These are phyloP conservation scores for Cantharis lateralis DNA, from an alignment of 2,888 invertebrate genomes.

Conservation along the genomic window DNA sequence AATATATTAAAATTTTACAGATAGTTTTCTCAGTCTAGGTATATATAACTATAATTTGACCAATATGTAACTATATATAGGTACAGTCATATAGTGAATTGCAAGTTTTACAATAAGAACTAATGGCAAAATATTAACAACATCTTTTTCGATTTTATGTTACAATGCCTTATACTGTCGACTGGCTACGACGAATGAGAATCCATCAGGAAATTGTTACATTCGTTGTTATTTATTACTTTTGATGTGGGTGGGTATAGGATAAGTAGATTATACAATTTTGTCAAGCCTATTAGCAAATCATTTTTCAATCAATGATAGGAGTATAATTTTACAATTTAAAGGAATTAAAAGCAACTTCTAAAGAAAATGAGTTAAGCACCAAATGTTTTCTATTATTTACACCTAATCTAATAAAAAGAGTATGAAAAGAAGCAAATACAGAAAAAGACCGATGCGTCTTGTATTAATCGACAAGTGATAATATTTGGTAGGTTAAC, in stretches of 20 bases:
- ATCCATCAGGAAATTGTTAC: not conserved
- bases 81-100: not conserved
- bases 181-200: not conserved
- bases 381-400: not conserved
- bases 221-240: not conserved
- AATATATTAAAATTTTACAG: too few relatives aligned
- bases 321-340: not conserved
- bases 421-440: not conserved
- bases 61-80: not conserved
- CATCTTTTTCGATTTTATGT: not conserved
- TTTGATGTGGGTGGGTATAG: not conserved
- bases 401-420: not conserved
- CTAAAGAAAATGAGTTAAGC: not conserved
- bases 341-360: not conserved
- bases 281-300: not conserved
- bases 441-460: not conserved
- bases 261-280: not conserved
- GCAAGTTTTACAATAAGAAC: not conserved
- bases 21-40: too few relatives aligned
- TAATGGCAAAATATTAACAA: not conserved
- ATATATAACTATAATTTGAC: not conserved
- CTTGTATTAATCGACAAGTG: not conserved
- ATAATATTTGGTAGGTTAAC: not conserved
- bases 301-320: not conserved
- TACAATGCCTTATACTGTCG: not conserved